phyloP scores from a whole-genome alignment of 37 sponge, comb jelly and placozoan genomes.

The Axinella damicornis region DNA sequence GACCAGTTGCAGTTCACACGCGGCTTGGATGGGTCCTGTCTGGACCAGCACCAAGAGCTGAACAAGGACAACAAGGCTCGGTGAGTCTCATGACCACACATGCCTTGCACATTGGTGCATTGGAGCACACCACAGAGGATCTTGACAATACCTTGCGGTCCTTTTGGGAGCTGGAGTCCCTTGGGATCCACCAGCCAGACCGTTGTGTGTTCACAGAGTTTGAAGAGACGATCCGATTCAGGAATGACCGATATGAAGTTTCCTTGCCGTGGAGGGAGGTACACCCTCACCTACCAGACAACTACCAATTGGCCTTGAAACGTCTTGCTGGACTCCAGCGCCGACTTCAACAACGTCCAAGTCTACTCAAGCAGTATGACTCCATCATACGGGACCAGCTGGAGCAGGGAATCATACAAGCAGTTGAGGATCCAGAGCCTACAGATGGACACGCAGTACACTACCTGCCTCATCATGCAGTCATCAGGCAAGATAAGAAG shows the following conservation, averaged over 20 bases:
- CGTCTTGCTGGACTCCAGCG: constrained; percentile 14
- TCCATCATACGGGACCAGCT: constrained; percentile 37
- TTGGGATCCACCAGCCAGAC: constrained; percentile 30
- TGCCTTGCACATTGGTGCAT: constrained; percentile 17
- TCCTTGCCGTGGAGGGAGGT: constrained; percentile 37
- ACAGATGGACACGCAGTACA: constrained; percentile 1
- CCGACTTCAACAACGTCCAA: constrained; percentile 12
- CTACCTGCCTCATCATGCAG: constrained; percentile 47
- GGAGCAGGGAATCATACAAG: constrained; percentile 29
- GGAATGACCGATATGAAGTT: constrained; percentile 30
- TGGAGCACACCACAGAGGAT: background rate
- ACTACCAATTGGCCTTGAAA: constrained; percentile 22
- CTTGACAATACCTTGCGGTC: constrained; percentile 15
- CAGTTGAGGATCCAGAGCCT: constrained; percentile 4
- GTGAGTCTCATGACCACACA: constrained; percentile 5
- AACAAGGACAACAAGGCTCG: background rate
- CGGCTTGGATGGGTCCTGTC: constrained; percentile 44
- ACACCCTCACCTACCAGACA: constrained; percentile 19
- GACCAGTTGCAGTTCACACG: constrained; percentile 27
- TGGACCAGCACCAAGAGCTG: constrained; percentile 12
- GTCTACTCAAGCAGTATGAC: constrained; percentile 24
- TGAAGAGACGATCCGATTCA: constrained; percentile 3
- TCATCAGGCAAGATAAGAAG: constrained; percentile 12
- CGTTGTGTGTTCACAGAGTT: background rate
- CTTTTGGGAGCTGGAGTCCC: constrained; percentile 41